Evolutionary conservation across 2,888 invertebrate species (phyloP).

Genomic region (Tiliacea aurago): DNA sequence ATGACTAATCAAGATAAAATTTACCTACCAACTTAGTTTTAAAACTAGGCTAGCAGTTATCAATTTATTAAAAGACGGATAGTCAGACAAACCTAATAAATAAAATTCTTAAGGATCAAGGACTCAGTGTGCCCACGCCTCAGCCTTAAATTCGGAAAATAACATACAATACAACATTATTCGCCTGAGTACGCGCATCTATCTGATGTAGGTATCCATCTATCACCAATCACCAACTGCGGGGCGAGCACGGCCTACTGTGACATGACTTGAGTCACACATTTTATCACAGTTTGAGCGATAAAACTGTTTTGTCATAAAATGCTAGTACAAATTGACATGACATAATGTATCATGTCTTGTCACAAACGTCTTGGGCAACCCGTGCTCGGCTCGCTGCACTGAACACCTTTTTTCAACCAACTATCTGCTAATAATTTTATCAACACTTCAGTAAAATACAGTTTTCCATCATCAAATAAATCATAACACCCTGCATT

Average conservation of each 20-base stretch:
- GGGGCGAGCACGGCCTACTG: no score
- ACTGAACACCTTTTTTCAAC: slow-evolving; percentile 15
- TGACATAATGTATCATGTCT: no score
- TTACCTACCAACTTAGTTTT: slow-evolving; percentile 3
- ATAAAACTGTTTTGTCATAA: no score
- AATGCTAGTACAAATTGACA: no score
- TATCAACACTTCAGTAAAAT: slow-evolving; percentile 26
- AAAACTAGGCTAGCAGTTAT: slow-evolving; percentile 2
- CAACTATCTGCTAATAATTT: slow-evolving; percentile 26
- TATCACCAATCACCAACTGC: slow-evolving; percentile 18
- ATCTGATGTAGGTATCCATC: slow-evolving; percentile 6
- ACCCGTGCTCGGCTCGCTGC: no score
- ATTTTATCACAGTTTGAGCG: no score
- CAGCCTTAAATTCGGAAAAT: background rate
- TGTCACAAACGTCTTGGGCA: no score
- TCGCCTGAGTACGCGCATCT: background rate
- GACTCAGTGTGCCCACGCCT: background rate
- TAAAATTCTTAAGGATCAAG: background rate
- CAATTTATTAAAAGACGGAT: background rate
- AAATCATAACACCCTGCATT: background rate
- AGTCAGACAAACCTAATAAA: background rate
- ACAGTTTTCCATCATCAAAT: background rate
- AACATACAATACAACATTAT: background rate
- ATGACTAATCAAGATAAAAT: slow-evolving; percentile 26
- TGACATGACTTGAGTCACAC: no score